Conservation (phyloP, 2,113 vertebrate genomes). For the Sisor rabdophorus region DNA sequence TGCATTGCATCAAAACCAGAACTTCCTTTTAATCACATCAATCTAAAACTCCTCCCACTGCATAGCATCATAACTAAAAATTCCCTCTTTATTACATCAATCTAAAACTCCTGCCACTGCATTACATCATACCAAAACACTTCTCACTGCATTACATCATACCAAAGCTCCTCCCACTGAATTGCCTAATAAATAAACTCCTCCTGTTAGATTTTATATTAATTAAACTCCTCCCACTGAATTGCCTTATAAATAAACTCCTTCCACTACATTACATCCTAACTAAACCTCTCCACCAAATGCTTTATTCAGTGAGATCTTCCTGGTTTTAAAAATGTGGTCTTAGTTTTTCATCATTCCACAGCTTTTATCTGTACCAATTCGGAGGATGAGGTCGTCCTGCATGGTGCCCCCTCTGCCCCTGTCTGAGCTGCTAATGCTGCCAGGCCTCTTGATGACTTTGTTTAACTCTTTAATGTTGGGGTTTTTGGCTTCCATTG, state of each 20-base stretch:
- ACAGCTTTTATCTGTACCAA: conserved; percentile 69
- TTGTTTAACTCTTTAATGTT: conserved; percentile 88
- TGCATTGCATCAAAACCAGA: not conserved
- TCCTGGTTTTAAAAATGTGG: too few relatives aligned
- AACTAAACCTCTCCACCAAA: not conserved
- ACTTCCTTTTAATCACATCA: too few relatives aligned
- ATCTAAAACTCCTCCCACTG: not conserved
- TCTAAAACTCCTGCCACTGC: too few relatives aligned
- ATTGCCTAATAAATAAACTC: not conserved
- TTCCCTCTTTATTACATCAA: too few relatives aligned
- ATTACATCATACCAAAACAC: too few relatives aligned
- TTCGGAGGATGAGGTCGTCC: conserved; percentile 91
- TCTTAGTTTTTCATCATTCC: not conserved
- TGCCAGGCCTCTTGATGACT: conserved; percentile 91
- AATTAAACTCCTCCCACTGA: not conserved
- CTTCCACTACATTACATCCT: not conserved
- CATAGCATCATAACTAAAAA: not conserved
- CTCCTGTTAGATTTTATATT: not conserved
- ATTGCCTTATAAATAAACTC: not conserved
- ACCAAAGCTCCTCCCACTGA: not conserved
- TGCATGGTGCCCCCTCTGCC: conserved; percentile 95
- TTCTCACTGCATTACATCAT: not conserved
- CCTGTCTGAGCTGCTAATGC: conserved; percentile 94
- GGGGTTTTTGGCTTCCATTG: conserved; percentile 78
- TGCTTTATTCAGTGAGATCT: too few relatives aligned